Evolutionary conservation across 2,113 vertebrate species (phyloP).

Genomic region (Nyctibius bracteatus): DNA sequence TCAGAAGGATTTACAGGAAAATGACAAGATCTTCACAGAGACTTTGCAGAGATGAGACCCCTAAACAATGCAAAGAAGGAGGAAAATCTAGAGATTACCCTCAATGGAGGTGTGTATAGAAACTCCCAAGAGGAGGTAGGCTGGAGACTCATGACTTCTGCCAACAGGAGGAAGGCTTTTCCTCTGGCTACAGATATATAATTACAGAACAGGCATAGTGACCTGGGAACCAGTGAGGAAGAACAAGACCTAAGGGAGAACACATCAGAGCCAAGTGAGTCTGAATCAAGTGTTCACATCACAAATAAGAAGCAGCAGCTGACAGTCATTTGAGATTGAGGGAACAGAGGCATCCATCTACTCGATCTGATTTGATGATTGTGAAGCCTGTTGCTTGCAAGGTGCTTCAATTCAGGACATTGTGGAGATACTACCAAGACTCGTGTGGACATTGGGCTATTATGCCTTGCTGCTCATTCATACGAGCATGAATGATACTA

Average conservation of each 20-base stretch:
- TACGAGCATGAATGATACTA: neutral
- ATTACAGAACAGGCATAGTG: neutral
- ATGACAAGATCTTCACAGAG: neutral
- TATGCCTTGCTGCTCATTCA: neutral
- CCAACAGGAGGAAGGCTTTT: neutral
- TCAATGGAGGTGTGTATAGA: neutral
- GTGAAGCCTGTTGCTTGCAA: neutral
- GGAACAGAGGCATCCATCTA: neutral
- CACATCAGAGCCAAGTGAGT: neutral
- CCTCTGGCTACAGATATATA: neutral
- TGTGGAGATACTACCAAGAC: neutral
- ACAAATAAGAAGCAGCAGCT: neutral
- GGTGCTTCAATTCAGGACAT: neutral
- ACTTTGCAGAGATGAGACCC: neutral
- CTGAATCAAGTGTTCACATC: neutral
- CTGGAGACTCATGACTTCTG: neutral
- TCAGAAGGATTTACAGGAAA: neutral
- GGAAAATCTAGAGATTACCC: neutral
- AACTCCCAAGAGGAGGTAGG: neutral
- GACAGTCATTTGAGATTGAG: neutral
- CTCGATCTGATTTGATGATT: neutral
- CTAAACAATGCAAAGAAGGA: neutral
- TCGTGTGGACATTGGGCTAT: neutral
- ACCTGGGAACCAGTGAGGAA: neutral
- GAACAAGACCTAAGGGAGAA: neutral